phyloP scores from a whole-genome alignment of 2,888 invertebrate genomes.

The Hesperia comma region DNA sequence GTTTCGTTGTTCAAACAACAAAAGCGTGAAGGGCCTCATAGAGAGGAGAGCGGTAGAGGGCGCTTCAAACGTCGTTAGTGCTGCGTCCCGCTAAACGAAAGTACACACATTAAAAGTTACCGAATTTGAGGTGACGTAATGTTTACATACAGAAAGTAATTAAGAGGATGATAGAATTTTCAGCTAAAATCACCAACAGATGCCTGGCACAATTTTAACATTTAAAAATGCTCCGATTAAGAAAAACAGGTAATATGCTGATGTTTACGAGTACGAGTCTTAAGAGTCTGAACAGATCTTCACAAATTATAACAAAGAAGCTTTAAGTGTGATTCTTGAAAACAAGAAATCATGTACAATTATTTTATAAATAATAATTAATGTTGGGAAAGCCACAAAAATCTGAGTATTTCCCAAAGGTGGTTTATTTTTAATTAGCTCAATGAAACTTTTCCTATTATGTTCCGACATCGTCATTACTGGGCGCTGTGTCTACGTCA shows the following conservation, averaged over 20 bases:
- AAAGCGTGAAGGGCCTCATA: slow-evolving; percentile 65
- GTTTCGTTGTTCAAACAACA: slow-evolving; percentile 74
- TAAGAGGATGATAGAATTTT: slow-evolving; percentile 41
- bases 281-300: too few species aligned
- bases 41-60: slow-evolving; percentile 67
- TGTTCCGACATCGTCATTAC: slow-evolving; percentile 64
- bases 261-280: too few species aligned
- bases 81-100: slow-evolving; percentile 64
- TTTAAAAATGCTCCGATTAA: too few species aligned
- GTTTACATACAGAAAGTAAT: slow-evolving; percentile 16
- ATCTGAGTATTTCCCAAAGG: slow-evolving; percentile 69
- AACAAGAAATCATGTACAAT: too few species aligned
- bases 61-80: slow-evolving; percentile 68
- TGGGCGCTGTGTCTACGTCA: slow-evolving; percentile 50
- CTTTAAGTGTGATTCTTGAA: too few species aligned
- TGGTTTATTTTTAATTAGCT: slow-evolving; percentile 79
- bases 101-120: slow-evolving; percentile 80
- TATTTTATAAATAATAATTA: slow-evolving; percentile 23
- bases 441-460: slow-evolving; percentile 80
- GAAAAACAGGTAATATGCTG: too few species aligned
- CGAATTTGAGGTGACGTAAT: slow-evolving; percentile 70
- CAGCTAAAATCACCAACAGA: slow-evolving; percentile 48
- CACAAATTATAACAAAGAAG: too few species aligned
- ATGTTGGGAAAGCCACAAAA: slow-evolving; percentile 55
- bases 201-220: not conserved